Percentiles rank a stretch among this genome's conserved stretches.
phyloP scores from a whole-genome alignment of 2,797 vertebrate species.

The Sebastiscus albofasciatus region DNA sequence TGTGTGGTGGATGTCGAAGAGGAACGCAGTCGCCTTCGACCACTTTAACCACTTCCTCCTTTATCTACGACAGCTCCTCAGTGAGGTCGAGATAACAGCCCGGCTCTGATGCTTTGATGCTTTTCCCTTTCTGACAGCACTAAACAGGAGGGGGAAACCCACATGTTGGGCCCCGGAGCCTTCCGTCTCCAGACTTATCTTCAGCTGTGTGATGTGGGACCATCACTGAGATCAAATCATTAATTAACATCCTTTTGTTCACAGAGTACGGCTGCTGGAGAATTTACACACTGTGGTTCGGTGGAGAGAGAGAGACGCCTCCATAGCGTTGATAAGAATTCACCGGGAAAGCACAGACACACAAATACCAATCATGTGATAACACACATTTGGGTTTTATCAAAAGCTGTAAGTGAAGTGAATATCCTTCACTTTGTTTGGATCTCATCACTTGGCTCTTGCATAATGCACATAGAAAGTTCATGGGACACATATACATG shows the following conservation, averaged over 20 bases:
- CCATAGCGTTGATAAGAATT: slow-evolving; percentile 4
- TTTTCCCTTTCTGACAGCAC: slow-evolving; percentile 50
- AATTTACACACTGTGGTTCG: slow-evolving; percentile 24
- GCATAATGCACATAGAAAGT: slow-evolving; percentile 64
- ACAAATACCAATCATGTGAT: slow-evolving; percentile 30
- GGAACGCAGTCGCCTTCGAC: slow-evolving; percentile 39
- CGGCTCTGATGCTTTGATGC: slow-evolving; percentile 68
- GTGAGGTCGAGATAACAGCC: slow-evolving; percentile 63
- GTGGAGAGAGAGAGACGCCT: slow-evolving; percentile 1
- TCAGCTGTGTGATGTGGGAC: slow-evolving; percentile 72
- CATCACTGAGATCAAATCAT: slow-evolving; percentile 71
- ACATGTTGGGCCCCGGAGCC: slow-evolving; percentile 65
- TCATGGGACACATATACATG: slow-evolving; percentile 60
- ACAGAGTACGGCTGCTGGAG: background rate
- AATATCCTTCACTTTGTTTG: slow-evolving; percentile 37
- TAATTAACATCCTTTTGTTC: slow-evolving; percentile 75
- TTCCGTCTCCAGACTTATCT: slow-evolving; percentile 71
- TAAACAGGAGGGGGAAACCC: slow-evolving; percentile 74
- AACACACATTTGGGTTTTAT: slow-evolving; percentile 33
- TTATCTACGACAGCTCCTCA: slow-evolving; percentile 68
- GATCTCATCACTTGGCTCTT: slow-evolving; percentile 61
- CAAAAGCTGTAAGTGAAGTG: slow-evolving; percentile 22
- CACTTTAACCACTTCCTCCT: slow-evolving; percentile 75
- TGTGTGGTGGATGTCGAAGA: slow-evolving; percentile 41
- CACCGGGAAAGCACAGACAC: background rate